These are phyloP conservation scores for Ceuthmochares aereus DNA, from an alignment of 2,113 vertebrate species.

Conservation along the genomic window DNA sequence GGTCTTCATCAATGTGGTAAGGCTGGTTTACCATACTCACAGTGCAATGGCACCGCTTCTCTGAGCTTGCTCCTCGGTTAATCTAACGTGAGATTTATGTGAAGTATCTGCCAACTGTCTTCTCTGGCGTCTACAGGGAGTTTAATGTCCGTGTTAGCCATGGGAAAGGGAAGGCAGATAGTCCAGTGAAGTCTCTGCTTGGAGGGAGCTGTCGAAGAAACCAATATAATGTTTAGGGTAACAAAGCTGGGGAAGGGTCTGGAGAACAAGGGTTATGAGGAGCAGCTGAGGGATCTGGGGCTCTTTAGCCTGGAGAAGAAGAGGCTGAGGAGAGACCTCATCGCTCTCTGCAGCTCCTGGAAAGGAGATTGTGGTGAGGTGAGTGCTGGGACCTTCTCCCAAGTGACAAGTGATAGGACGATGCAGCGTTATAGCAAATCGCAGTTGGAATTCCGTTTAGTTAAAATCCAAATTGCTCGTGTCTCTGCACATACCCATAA, in stretches of 20 bases:
- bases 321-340: too few species aligned
- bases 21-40: rapidly evolving
- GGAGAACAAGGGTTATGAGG: too few species aligned
- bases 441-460: rapidly evolving
- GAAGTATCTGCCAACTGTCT: rapidly evolving
- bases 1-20: conserved; percentile 89
- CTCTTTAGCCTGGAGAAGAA: too few species aligned
- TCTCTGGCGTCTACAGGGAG: rapidly evolving
- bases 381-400: too few species aligned
- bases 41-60: rapidly evolving
- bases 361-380: too few species aligned
- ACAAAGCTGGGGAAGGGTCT: too few species aligned
- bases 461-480: rapidly evolving
- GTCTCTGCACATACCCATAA: rapidly evolving
- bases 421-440: neutral
- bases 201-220: neutral
- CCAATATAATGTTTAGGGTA: too few species aligned
- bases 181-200: rapidly evolving
- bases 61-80: neutral
- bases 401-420: too few species aligned
- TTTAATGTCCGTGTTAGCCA: rapidly evolving
- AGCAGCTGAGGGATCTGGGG: too few species aligned
- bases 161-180: neutral
- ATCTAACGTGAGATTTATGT: rapidly evolving
- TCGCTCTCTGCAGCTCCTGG: too few species aligned